Evolutionary conservation across 2,888 invertebrate species (phyloP), one percentile per base, ranked within the genome.

Genomic region (Ditula angustiorana): DNA sequence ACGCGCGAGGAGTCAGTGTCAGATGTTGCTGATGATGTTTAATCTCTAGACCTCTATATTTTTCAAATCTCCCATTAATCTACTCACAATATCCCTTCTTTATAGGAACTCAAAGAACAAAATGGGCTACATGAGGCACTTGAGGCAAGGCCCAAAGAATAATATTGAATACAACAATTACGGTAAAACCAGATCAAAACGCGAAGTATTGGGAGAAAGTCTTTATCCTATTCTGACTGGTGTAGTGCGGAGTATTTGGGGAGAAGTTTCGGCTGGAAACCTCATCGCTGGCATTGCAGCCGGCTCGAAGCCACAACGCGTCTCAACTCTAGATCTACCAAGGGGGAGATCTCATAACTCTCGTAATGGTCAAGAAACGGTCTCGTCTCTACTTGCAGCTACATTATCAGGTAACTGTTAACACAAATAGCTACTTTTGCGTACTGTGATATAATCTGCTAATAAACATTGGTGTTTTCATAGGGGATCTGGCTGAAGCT

Each of bases 401-500:
- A 92, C 92, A 16, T 71, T 92, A 67, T 78, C 91, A 74, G 92
- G 92, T 92, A 71, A 33, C 47, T 58, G 16, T 24, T 7, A 23
- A 5, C 2, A 44, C 7, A 21, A 10, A 7, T n/a, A 37, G 2
- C 1, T 37, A 35, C 13, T 1, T 37, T 37, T 37, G 10, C 11
- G 69, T 72, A 8, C 47, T 16, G 26, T n/a, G n/a, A n/a, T n/a
- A n/a, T 13, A 35, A 16, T 28, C 11, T 35, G 4, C 16, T 19
- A 33, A n/a, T 5, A 47, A 62, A 21, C 2, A 24, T 13, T n/a
- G 11, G 19, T 50, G 23, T 62, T n/a, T 47, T 69, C 77, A 67
- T 81, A 94, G 97, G 97, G 66, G 97, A 97, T 79, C 87, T 97
- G 67, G 95, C 96, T 0, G 97, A 97, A 87, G 95, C 95, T 1